phyloP scores from a whole-genome alignment of 2,888 invertebrate species.

The Anthrax anthrax region DNA sequence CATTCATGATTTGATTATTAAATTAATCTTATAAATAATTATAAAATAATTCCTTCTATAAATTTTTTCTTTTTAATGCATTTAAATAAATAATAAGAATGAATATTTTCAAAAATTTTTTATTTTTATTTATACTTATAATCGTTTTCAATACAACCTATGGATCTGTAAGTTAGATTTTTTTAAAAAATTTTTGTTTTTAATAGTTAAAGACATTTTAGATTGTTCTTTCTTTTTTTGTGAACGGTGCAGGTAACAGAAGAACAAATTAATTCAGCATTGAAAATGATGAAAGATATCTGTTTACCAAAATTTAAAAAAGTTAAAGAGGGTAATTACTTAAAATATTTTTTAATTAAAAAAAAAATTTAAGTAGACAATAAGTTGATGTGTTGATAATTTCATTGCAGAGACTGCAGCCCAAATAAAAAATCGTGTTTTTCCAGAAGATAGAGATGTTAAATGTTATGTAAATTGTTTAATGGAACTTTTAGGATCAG shows the following conservation, averaged over 20 bases:
- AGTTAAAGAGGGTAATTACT: constrained; percentile 39
- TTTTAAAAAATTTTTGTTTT: background rate
- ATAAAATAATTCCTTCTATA: too few relatives aligned
- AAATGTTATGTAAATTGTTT: constrained; percentile 35
- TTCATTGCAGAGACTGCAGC: constrained; percentile 5
- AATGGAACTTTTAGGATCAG: constrained; percentile 31
- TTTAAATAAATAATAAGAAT: background rate
- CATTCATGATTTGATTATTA: too few relatives aligned
- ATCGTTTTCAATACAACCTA: background rate
- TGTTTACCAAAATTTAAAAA: constrained; percentile 43
- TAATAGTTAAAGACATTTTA: background rate
- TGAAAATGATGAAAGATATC: constrained; percentile 41
- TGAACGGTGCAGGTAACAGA: constrained; percentile 15
- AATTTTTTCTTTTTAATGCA: too few relatives aligned
- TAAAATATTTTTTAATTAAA: background rate
- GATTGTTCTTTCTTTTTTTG: too few relatives aligned
- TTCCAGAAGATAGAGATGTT: constrained; percentile 11
- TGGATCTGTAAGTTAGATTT: background rate
- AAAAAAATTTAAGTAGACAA: background rate
- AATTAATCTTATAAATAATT: too few relatives aligned
- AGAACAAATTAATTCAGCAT: constrained; percentile 43
- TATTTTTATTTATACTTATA: background rate
- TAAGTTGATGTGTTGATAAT: background rate
- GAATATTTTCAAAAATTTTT: background rate
- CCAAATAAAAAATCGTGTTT: constrained; percentile 2